Base-by-base conservation (phyloP, 2,797 vertebrate species). In the Coranthus polyacanthus region DNA sequence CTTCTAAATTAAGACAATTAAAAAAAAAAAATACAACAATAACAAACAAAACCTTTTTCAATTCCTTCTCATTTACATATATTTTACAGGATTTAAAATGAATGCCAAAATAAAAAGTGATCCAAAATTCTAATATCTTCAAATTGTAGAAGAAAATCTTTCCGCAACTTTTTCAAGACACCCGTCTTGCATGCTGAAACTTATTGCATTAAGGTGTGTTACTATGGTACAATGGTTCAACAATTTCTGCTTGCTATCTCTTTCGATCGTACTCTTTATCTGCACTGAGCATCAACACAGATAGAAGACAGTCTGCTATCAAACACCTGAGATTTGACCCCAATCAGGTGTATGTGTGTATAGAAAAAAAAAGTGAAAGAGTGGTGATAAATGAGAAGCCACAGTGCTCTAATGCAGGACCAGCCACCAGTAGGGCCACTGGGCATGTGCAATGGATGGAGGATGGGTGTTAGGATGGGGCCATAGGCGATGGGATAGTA, bases 401-500 rank as follows among this genome's bases (percentile, higher is more conserved):
- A 72, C 68, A 51, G 84, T 42, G 79, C 76, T 46, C 53, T 49
- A 79, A 86, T 85, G 80, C 68, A 20, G 60, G 72, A 87, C 78
- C 71, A 88, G 88, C 89, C 88, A 90, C 88, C 88, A 87, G 88
- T 89, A 89, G 78, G 82, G 81, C 80, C 66, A 37, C 65, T 60
- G 82, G 77, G 68, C 78, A 68, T 55, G 61, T 46, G 72, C 17
- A 26, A 41, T 50, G 66, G 61, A 57, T 63, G 68, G 68, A 77
- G 67, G 59, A 60, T 69, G 79, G 68, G 61, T 76, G 72, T 36
- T 39, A 44, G 44, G 59, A 57, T 29, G 67, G 37, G 55, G 49
- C 51, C 12, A 34, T 45, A 56, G 46, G 51, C 69, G 20, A 18
- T 51, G 38, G 60, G 78, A 24, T 61, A 57, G 20, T 43, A 29